Percentiles rank a stretch among this genome's conserved stretches.
Evolutionary conservation across 2,797 vertebrate species (phyloP).

Genomic region (Poecilia picta): DNA sequence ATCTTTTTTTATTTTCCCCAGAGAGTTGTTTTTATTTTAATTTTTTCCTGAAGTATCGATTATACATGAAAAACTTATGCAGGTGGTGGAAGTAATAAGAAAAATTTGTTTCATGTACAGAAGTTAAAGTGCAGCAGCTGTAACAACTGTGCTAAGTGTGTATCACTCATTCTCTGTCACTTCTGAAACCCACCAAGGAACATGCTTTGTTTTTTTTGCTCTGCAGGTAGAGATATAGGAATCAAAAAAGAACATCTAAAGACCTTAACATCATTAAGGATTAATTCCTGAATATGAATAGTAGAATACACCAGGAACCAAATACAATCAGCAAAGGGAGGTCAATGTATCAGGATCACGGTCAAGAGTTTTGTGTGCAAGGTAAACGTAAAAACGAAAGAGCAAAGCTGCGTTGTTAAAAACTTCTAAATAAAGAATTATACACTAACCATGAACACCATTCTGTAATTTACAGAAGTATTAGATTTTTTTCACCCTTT

Average conservation of each 20-base stretch:
- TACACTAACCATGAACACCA: not conserved
- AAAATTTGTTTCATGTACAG: not conserved
- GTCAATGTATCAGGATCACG: not conserved
- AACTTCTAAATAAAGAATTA: not conserved
- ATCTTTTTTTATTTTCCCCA: not conserved
- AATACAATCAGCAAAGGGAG: not conserved
- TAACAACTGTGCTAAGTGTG: not conserved
- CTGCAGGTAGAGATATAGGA: not conserved
- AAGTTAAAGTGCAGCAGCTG: not conserved
- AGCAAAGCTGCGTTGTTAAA: not conserved
- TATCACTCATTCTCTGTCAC: not conserved
- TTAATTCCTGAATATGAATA: not conserved
- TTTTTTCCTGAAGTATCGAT: not conserved
- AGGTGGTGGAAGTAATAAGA: not conserved
- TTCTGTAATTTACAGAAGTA: not conserved
- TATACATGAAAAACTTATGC: not conserved
- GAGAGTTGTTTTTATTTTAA: not conserved
- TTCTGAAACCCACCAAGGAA: not conserved
- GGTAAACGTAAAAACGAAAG: not conserved
- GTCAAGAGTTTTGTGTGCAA: not conserved
- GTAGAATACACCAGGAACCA: not conserved
- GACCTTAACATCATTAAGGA: not conserved
- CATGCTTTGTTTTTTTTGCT: not conserved
- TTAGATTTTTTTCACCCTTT: not conserved
- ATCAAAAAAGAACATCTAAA: not conserved